Evolutionary conservation across 1,140 invertebrate genomes (phyloP), one percentile per base, ranked within the genome.

Genomic region (Anastatus disparis): DNA sequence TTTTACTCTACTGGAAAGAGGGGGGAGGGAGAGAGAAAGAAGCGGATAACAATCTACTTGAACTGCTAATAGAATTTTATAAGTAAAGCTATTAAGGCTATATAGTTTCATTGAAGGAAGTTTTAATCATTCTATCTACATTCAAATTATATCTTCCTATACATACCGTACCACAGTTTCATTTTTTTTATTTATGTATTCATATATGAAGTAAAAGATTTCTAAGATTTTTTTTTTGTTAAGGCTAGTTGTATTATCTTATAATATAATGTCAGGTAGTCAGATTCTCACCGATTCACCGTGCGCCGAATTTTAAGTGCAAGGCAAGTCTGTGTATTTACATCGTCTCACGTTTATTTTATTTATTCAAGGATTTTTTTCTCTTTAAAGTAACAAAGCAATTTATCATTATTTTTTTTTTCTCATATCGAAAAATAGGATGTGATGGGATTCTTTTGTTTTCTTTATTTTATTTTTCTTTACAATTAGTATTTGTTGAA

Each of bases 291-390:
- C 26, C 27, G 22, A 52, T 38, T 38, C 26, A 52, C 13, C 26
- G 44, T 50, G 59, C 59, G 20, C 35, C 44, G 31, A 63, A 26
- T 52, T 63, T 27, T 50, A 63, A 63, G 61, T 63, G 44, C 44
- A 50, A 63, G 29, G 35, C 29, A 65, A 65, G 35, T 52, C 24
- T 42, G 48, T 53, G 35, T 53, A 65, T 65, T 53, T 65, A 53
- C 62, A 64, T n/a, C n/a, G n/a, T n/a, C n/a, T n/a, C n/a, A n/a
- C n/a, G n/a, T n/a, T n/a, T n/a, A n/a, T n/a, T n/a, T n/a, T n/a
- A n/a, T n/a, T n/a, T n/a, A n/a, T n/a, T n/a, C n/a, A n/a, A n/a
- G n/a, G n/a, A n/a, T n/a, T n/a, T n/a, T n/a, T n/a, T n/a, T n/a
- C n/a, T n/a, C n/a, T n/a, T n/a, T n/a, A n/a, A n/a, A n/a, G n/a